These are phyloP conservation scores for Pantherophis guttatus DNA, from an alignment of 2,113 vertebrate genomes.

Conservation along the genomic window DNA sequence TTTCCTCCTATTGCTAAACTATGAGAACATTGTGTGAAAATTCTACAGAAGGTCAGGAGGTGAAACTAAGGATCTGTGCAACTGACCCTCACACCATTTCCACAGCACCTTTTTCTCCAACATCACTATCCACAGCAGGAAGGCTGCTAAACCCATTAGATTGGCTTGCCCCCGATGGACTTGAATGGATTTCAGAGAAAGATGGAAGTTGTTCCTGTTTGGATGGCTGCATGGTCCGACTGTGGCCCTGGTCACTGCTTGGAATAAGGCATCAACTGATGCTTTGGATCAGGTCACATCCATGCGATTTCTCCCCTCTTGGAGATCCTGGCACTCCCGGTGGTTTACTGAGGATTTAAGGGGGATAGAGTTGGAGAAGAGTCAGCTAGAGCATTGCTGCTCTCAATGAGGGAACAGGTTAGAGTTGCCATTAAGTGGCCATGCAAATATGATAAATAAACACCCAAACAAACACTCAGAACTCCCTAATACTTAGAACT, in stretches of 20 bases:
- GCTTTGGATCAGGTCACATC: not conserved
- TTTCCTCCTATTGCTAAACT: not conserved
- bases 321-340: not conserved
- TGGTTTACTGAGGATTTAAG: not conserved
- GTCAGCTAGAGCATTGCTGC: not conserved
- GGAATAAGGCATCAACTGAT: not conserved
- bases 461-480: no score
- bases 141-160: not conserved
- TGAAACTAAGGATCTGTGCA: not conserved
- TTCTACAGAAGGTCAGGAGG: not conserved
- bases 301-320: not conserved
- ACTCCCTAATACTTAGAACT: not conserved
- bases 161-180: not conserved
- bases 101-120: not conserved
- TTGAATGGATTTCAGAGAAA: not conserved
- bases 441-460: no score
- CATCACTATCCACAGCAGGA: not conserved
- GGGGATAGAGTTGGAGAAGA: not conserved
- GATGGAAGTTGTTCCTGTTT: not conserved
- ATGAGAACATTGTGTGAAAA: not conserved
- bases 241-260: not conserved
- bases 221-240: not conserved
- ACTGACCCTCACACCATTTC: not conserved
- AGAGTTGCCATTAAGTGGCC: no score
- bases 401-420: no score